Base-by-base conservation (phyloP, 2,797 vertebrate genomes). In the Microchirus variegatus region DNA sequence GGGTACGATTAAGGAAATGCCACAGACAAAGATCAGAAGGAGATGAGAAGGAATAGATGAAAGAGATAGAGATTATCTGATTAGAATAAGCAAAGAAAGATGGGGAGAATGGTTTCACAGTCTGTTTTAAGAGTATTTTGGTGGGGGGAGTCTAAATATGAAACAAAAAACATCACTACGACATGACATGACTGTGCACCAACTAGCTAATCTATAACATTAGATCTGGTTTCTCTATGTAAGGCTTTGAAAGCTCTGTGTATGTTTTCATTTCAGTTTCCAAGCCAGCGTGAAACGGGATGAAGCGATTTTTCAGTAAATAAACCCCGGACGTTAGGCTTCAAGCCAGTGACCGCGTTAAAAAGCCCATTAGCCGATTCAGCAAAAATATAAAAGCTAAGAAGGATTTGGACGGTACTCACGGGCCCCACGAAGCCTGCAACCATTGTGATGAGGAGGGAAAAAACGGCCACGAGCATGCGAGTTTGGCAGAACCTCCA, bases 401-500 rank as follows among this genome's bases (percentile, higher is more conserved):
- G 60, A 14, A 66, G 72, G 68, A 87, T 83, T 82, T 77, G 59
- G 46, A 56, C 2, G n/a, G 10, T 70, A 95, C 93, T 94, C 73
- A 95, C 94, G 22, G 94, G 89, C 53, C 93, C 93, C 58, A 92
- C 77, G 19, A 95, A 95, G 82, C 88, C 85, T 41, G 92, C 86
- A 75, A 93, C 80, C 90, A 93, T 94, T 36, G 89, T 92, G 59
- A 95, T 73, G 63, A 95, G 90, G 59, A 95, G 85, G 73, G 90
- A 81, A 50, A 94, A 87, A 46, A 93, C 66, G 57, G 93, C 92
- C 77, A 94, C 87, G 80, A 95, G 78, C 67, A 87, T 84, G 36
- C 94, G 92, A 19, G 93, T 95, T 75, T 84, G 89, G 85, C 93
- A 95, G 84, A 95, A 95, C 76, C 88, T 91, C 94, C 92, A 94